These are phyloP conservation scores for Elephas maximus DNA, from an alignment of 2,113 vertebrate species.

Conservation along the genomic window DNA sequence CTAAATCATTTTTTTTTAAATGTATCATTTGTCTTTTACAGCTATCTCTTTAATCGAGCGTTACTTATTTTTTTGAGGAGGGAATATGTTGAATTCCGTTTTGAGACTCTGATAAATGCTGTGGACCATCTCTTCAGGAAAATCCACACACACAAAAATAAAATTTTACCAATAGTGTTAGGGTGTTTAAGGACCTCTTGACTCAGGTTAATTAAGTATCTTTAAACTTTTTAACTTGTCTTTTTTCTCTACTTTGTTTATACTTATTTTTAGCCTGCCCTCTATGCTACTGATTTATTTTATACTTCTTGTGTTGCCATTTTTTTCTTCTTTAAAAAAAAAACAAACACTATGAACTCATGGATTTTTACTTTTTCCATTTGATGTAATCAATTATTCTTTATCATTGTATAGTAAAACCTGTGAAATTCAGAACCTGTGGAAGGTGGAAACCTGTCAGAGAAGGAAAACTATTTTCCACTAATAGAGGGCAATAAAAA, in stretches of 20 bases:
- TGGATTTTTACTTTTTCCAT: neutral
- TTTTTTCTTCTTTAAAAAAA: neutral
- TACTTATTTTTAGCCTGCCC: neutral
- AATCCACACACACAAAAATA: neutral
- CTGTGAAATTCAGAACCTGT: too few species aligned
- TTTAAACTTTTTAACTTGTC: neutral
- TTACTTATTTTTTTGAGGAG: neutral
- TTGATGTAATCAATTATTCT: neutral
- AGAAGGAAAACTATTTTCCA: too few species aligned
- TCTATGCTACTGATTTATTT: neutral
- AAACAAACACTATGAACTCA: neutral
- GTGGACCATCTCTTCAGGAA: neutral
- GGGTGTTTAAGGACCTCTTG: neutral
- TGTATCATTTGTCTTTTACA: neutral
- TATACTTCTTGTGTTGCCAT: neutral
- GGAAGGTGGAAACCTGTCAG: too few species aligned
- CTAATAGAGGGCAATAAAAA: too few species aligned
- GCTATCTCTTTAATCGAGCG: neutral
- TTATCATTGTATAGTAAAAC: too few species aligned
- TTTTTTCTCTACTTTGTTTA: neutral
- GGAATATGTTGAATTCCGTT: neutral
- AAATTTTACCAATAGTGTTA: neutral
- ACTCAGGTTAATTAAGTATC: neutral
- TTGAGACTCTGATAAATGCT: neutral
- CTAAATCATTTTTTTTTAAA: neutral